A percentile compares a stretch with the other conserved stretches of the same genome.
phyloP scores from a whole-genome alignment of 1,140 invertebrate genomes.

The Mactra quadrangularis region DNA sequence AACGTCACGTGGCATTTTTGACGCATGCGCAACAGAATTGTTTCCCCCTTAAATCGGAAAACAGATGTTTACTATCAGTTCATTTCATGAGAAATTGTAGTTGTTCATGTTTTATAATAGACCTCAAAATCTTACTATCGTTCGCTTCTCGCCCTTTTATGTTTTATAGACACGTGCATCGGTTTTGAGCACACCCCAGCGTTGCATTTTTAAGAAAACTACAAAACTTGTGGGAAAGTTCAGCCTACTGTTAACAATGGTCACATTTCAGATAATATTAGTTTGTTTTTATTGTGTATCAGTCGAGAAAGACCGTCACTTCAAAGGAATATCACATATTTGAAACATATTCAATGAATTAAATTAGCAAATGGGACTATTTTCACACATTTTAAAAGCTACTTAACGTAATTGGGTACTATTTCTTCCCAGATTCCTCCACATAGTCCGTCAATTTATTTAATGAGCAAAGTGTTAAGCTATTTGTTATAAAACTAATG shows the following conservation, averaged over 20 bases:
- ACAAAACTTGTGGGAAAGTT: constrained; percentile 28
- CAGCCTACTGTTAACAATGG: constrained; percentile 8
- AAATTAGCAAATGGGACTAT: constrained; percentile 20
- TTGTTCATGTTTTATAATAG: constrained; percentile 35
- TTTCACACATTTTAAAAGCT: constrained; percentile 14
- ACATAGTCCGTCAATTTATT: too few species aligned
- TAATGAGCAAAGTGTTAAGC: too few species aligned
- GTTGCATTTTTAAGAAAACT: constrained; percentile 38
- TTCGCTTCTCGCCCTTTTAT: neutral
- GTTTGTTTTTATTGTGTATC: constrained; percentile 16
- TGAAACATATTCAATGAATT: constrained; percentile 15
- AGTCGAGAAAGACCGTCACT: neutral
- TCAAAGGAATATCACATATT: constrained; percentile 20
- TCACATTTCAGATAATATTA: constrained; percentile 4
- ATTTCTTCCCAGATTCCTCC: too few species aligned
- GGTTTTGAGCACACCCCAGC: neutral
- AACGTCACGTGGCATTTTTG: neutral
- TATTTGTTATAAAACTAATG: too few species aligned
- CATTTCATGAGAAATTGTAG: constrained; percentile 39
- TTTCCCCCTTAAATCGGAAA: neutral
- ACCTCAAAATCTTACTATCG: constrained; percentile 25
- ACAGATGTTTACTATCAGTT: constrained; percentile 46
- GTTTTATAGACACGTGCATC: constrained; percentile 38
- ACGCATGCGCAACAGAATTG: constrained; percentile 16
- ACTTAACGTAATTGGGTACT: neutral